These are phyloP conservation scores for Plebejus argus DNA, from an alignment of 2,888 invertebrate genomes.

Conservation along the genomic window DNA sequence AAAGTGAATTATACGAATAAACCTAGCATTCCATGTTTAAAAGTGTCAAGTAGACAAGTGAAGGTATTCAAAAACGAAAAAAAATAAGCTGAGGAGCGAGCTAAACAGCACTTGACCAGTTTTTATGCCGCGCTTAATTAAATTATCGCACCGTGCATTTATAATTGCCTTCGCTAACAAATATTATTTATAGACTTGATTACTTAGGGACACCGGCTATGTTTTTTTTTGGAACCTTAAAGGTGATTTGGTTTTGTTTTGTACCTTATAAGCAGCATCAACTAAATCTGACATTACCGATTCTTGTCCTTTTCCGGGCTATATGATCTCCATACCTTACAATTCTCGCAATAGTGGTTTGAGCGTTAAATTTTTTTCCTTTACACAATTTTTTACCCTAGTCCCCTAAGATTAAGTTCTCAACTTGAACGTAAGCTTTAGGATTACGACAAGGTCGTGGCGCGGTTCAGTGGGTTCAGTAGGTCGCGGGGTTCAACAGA, in stretches of 20 bases:
- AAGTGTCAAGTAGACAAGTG: slow-evolving; percentile 12
- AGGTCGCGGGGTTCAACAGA: slow-evolving; percentile 10
- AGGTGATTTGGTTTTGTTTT: not conserved
- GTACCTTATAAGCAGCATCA: not conserved
- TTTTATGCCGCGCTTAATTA: slow-evolving; percentile 5
- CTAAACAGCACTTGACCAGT: slow-evolving; percentile 20
- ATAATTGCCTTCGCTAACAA: slow-evolving; percentile 12
- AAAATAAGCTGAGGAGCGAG: slow-evolving; percentile 5
- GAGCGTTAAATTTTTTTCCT: too few species aligned
- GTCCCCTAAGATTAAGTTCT: not conserved
- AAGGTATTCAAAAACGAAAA: not conserved
- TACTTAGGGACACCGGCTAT: not conserved
- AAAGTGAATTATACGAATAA: not conserved
- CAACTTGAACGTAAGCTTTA: not conserved
- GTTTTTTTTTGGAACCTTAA: not conserved
- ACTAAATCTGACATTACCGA: not conserved
- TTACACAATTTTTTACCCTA: not conserved
- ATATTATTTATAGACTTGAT: slow-evolving; percentile 21
- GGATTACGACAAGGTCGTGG: slow-evolving; percentile 7
- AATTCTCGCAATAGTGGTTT: too few species aligned
- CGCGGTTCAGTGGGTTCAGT: slow-evolving; percentile 13
- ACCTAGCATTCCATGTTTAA: not conserved
- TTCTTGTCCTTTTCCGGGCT: too few species aligned
- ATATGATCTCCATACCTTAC: too few species aligned
- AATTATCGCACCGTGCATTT: slow-evolving; percentile 19